Base-by-base conservation (phyloP, 2,113 vertebrate genomes). In the Mormyrus iriodes region DNA sequence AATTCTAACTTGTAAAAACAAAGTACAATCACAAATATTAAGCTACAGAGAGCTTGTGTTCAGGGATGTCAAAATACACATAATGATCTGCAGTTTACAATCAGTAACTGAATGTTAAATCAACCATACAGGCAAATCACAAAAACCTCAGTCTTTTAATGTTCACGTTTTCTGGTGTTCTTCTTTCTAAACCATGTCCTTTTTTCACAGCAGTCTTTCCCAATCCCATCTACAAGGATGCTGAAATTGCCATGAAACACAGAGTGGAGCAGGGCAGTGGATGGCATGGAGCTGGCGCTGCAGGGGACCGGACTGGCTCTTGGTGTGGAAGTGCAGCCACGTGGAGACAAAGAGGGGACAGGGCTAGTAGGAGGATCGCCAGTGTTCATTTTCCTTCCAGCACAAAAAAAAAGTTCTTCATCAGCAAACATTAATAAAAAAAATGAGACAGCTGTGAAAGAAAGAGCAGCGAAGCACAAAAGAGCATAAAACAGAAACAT, bases 391-490 rank as follows among this genome's bases (percentile, higher is more conserved):
- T 79, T 31, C 44, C 13, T n/a, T 24, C 61, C 48, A 35, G 15
- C 31, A 69, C 27, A 21, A 39, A 79, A 24, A 27, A 61, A 65
- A 79, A 87, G 19, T 27, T n/a, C 19, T 31, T 4, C 27, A 15
- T 13, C 27, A 15, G 31, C 87, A 86, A 87, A 83, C 86, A 88
- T 87, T 82, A 58, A 89, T 46, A 89, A 46, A 46, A 61, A 61
- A n/a, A 86, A 89, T 44, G 76, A 90, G 52, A 51, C 10, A 84
- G 44, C 86, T 79, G 48, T 73, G 35, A 42, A 86, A 85, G n/a
- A 58, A 48, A 51, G 51, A 49, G 52, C 31, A 83, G 84, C n/a
- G 35, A 31, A 39, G 65, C 53, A 87, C 65, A 73, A 69, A 49
- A 73, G 51, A 55, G 69, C 19, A 82, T n/a, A 48, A 90, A 52